Percentiles rank a stretch among this genome's conserved stretches.
Conservation (phyloP, 2,113 vertebrate species). For the Pantherophis guttatus region DNA sequence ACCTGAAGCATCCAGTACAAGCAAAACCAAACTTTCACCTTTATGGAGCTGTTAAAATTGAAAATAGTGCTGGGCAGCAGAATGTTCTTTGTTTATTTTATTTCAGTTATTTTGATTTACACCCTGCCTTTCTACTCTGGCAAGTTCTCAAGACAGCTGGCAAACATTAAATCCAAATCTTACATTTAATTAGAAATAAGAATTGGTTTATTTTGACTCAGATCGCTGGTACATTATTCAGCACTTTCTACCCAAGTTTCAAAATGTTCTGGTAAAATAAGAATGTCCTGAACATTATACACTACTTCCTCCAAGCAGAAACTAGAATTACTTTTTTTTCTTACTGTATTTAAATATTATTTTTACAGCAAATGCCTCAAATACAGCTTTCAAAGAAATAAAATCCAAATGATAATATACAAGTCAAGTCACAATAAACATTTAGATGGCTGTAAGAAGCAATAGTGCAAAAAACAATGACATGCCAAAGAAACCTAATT, state of each 20-base stretch:
- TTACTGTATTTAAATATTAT: not conserved
- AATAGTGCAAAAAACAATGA: not conserved
- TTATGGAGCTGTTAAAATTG: not conserved
- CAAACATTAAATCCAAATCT: not conserved
- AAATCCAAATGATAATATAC: not conserved
- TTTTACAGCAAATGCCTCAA: not conserved
- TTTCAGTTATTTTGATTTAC: not conserved
- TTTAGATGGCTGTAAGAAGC: not conserved
- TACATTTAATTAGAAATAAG: not conserved
- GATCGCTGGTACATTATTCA: not conserved
- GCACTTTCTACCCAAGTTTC: not conserved
- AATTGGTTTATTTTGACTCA: not conserved
- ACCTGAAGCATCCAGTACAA: not conserved
- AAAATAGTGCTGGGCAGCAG: not conserved
- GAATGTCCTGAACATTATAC: not conserved
- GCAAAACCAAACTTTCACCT: not conserved
- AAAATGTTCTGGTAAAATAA: not conserved
- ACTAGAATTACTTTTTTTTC: not conserved
- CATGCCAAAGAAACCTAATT: not conserved
- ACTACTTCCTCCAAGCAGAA: not conserved
- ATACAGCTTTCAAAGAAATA: not conserved
- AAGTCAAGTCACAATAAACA: not conserved
- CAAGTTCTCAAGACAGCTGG: not conserved
- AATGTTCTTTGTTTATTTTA: not conserved
- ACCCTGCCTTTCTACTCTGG: not conserved